Conservation (phyloP, 2,113 vertebrate species). For the Zapus hudsonius region DNA sequence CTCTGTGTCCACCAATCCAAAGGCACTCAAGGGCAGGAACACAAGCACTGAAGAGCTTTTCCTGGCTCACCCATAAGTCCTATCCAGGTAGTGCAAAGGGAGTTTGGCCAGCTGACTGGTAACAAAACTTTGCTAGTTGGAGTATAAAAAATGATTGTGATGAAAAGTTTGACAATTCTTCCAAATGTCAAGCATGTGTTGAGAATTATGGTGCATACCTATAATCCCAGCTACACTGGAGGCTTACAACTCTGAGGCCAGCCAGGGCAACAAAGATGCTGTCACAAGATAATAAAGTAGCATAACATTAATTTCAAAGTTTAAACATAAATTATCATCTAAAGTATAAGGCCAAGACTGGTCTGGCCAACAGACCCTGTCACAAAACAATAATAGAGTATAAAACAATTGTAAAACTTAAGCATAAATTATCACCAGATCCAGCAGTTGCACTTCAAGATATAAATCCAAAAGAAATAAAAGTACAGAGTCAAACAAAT, state of each 20-base stretch:
- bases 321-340: no score
- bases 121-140: background rate
- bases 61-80: background rate
- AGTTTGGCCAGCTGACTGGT: background rate
- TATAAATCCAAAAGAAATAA: background rate
- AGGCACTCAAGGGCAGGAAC: background rate
- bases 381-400: background rate
- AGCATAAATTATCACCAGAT: background rate
- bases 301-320: no score
- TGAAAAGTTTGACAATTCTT: background rate
- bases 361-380: background rate
- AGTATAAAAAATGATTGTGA: background rate
- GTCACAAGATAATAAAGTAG: no score
- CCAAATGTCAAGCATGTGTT: background rate
- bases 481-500: background rate
- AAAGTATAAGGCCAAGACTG: no score
- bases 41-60: background rate
- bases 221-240: no score
- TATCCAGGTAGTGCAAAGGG: background rate
- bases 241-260: no score
- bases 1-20: background rate
- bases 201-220: no score
- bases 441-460: background rate
- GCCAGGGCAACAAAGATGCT: no score
- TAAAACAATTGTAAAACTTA: background rate